Conservation (phyloP, 1,140 invertebrate genomes). For the Asbolus verrucosus region DNA sequence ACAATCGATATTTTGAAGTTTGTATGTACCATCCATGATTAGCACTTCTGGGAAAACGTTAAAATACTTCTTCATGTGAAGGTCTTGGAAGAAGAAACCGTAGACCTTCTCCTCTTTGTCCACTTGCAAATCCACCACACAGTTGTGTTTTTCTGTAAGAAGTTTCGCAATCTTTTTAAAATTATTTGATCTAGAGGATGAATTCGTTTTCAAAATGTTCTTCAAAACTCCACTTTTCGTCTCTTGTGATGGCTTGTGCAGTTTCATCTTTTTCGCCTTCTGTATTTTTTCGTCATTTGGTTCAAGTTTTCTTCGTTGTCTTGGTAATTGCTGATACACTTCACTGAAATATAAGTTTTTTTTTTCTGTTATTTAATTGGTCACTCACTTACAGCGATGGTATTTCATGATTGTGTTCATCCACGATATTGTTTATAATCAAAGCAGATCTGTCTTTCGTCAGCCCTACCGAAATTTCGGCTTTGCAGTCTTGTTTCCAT, state of each 20-base stretch:
- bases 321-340: too few relatives aligned
- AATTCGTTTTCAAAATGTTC: neutral
- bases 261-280: too few relatives aligned
- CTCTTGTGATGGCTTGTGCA: too few relatives aligned
- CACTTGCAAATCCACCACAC: neutral
- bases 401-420: slow-evolving; percentile 1
- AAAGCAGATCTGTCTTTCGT: neutral
- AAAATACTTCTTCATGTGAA: neutral
- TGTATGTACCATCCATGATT: neutral
- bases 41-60: neutral
- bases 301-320: too few relatives aligned
- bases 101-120: neutral
- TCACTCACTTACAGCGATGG: neutral
- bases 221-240: neutral
- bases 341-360: too few relatives aligned
- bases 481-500: slow-evolving; percentile 5
- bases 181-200: neutral
- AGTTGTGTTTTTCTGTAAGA: neutral
- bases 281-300: too few relatives aligned
- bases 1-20: neutral
- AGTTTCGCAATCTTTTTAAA: neutral
- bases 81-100: neutral
- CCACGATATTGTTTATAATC: neutral
- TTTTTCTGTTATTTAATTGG: neutral
- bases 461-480: neutral